Conservation (phyloP, 2,888 invertebrate species). For the Neoaliturus tenellus region DNA sequence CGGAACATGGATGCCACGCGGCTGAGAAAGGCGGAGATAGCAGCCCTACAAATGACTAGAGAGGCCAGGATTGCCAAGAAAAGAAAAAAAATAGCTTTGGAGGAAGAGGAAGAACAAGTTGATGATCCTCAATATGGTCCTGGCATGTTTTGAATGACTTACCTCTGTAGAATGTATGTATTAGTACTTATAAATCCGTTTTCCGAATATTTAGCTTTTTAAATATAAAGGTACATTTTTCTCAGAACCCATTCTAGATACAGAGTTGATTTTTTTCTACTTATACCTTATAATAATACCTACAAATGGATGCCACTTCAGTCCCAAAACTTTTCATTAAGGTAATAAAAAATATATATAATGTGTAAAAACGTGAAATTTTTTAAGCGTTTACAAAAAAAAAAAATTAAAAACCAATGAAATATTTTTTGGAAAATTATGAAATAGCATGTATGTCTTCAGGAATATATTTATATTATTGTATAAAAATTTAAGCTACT, state of each 20-base stretch:
- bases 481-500: conserved; percentile 25
- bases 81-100: conserved; percentile 13
- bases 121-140: conserved; percentile 35
- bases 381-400: neutral
- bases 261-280: conserved; percentile 16
- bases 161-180: neutral
- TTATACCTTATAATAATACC: conserved; percentile 17
- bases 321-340: neutral
- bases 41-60: conserved; percentile 28
- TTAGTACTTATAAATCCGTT: conserved; percentile 15
- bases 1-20: conserved; percentile 31
- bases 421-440: conserved; percentile 21
- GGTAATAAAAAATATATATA: conserved; percentile 11
- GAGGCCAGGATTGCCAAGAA: conserved; percentile 30
- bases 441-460: conserved; percentile 25
- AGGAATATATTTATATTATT: conserved; percentile 23
- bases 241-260: conserved; percentile 32
- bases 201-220: conserved; percentile 39
- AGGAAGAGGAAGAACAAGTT: conserved; percentile 40
- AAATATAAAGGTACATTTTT: conserved; percentile 28
- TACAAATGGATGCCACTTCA: conserved; percentile 14
- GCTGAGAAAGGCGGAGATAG: conserved; percentile 16
- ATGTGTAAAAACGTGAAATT: conserved; percentile 1
- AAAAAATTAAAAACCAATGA: neutral
- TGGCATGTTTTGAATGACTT: conserved; percentile 29